Evolutionary conservation across 2,888 invertebrate genomes (phyloP), one percentile per base, ranked within the genome.

Genomic region (Megamerina dolium): DNA sequence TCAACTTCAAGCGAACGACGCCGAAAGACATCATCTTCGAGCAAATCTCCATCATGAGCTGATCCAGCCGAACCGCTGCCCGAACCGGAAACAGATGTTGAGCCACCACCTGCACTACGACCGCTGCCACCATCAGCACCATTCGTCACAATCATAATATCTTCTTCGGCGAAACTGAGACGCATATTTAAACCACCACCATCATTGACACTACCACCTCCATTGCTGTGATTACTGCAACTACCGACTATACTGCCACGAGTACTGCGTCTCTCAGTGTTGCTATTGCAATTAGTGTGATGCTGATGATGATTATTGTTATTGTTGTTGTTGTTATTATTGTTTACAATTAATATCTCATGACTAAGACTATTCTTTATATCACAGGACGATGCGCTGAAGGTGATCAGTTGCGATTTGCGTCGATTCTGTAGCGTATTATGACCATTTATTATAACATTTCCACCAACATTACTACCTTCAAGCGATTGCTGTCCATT

Each of bases 341-440:
- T 60, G 50, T 59, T 57, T 45, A 57, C 52, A 52, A 59, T 52
- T 42, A 68, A 62, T 46, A 64, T 60, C 52, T 70, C 70, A 52
- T 68, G 68, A 45, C 64, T 70, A 48, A 68, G 63, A 59, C 68
- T 70, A 59, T 63, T 68, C 53, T 70, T 67, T 51, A 68, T 68
- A 61, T 69, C 70, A 62, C 69, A 66, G 54, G 68, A 64, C 44
- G 66, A 65, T 45, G 67, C 60, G 56, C 68, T 68, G 50, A 68
- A 68, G 32, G 68, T 68, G 37, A 68, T 68, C 57, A 68, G 53
- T 54, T 68, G 68, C 13, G 68, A 68, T 49, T 66, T 68, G 39
- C 69, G 64, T 35, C 69, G 56, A 48, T 68, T 65, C 46, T 65
- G 67, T 41, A 65, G 51, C 32, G 64, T 65, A 10, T 57, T 57